Evolutionary conservation across 2,113 vertebrate species (phyloP).

Genomic region (Dicerorhinus sumatrensis): DNA sequence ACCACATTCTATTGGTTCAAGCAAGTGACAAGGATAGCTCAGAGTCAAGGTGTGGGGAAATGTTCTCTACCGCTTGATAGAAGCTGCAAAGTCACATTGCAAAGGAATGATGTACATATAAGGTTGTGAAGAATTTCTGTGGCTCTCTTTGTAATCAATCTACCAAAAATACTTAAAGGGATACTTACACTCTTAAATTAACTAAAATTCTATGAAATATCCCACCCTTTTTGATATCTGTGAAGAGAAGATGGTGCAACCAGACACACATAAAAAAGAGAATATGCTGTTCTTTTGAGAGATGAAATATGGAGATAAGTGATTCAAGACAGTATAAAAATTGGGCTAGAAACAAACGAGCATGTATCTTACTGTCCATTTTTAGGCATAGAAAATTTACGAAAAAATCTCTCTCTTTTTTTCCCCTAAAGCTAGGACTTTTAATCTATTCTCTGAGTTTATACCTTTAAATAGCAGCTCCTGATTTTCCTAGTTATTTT

Average conservation of each 20-base stretch:
- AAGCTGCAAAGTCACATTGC: neutral
- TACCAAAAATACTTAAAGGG: neutral
- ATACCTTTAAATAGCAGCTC: neutral
- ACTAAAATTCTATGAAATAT: neutral
- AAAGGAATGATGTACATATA: neutral
- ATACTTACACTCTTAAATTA: neutral
- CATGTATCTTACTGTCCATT: slow-evolving; percentile 21
- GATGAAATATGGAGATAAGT: slow-evolving; percentile 56
- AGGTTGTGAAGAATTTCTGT: neutral
- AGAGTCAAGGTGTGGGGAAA: neutral
- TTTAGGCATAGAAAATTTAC: slow-evolving; percentile 34
- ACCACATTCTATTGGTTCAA: neutral
- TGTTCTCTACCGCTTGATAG: neutral
- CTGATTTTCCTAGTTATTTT: neutral
- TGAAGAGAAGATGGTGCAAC: neutral
- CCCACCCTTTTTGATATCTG: neutral
- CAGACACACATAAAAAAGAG: neutral
- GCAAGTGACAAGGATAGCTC: neutral
- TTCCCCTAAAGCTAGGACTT: slow-evolving; percentile 32
- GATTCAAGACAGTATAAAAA: slow-evolving; percentile 43
- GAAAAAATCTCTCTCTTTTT: neutral
- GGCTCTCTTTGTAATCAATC: neutral
- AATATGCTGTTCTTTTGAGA: neutral
- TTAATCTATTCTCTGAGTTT: neutral
- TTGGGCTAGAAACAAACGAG: slow-evolving; percentile 31